Conservation (phyloP, 1,140 invertebrate genomes). For the Lordiphosa stackelbergi region DNA sequence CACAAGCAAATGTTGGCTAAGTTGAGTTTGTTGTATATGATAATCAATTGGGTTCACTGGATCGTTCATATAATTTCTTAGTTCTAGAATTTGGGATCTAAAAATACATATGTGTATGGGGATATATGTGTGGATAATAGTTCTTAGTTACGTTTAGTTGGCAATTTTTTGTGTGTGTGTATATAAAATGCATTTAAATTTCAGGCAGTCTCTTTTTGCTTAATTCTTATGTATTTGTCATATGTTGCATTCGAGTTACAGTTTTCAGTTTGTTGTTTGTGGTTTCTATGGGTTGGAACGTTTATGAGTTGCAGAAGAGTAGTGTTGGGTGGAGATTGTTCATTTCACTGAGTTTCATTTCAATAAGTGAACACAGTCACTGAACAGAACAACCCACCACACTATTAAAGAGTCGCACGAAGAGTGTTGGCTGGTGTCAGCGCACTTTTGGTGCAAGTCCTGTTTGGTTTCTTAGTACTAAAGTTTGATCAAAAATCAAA, state of each 20-base stretch:
- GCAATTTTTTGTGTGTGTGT: constrained; percentile 31
- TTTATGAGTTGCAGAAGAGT: constrained; percentile 4
- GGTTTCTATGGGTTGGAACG: constrained; percentile 12
- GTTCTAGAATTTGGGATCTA: constrained; percentile 42
- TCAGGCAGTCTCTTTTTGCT: constrained; percentile 60
- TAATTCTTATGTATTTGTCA: constrained; percentile 65
- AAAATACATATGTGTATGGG: constrained; percentile 40
- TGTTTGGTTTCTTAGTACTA: too few relatives aligned
- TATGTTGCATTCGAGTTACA: constrained; percentile 64
- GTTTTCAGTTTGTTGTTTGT: constrained; percentile 20
- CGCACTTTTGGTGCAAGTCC: too few relatives aligned
- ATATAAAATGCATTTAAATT: constrained; percentile 58
- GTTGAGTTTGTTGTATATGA: constrained; percentile 18
- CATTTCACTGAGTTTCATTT: too few relatives aligned
- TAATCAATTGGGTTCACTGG: constrained; percentile 32
- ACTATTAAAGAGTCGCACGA: too few relatives aligned
- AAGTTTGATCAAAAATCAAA: too few relatives aligned
- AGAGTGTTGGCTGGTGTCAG: too few relatives aligned
- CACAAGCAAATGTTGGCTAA: constrained; percentile 46
- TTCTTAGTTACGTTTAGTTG: constrained; percentile 33
- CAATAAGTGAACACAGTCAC: too few relatives aligned
- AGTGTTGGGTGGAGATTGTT: neutral
- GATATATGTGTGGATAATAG: constrained; percentile 34
- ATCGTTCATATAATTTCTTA: constrained; percentile 20
- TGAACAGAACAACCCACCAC: too few relatives aligned